Percentiles rank a stretch among this genome's conserved stretches.
Conservation (phyloP, 2,888 invertebrate species). For the Nasonovia ribisnigri region DNA sequence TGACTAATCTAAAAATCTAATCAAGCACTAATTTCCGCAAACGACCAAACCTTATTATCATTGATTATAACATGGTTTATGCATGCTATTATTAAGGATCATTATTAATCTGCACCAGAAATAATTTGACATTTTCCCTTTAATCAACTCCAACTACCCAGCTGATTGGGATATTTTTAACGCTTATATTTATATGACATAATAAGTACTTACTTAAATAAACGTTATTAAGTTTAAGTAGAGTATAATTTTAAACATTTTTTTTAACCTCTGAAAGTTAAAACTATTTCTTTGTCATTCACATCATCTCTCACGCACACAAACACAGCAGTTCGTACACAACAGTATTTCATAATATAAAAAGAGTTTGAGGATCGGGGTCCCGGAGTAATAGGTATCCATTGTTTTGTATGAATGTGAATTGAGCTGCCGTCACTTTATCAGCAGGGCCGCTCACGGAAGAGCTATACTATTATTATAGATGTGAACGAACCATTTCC, state of each 20-base stretch:
- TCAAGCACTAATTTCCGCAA: not conserved
- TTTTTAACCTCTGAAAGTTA: not conserved
- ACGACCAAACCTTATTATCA: not conserved
- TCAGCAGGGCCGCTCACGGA: slow-evolving; percentile 34
- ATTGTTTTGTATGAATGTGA: slow-evolving; percentile 56
- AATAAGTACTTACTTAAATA: not conserved
- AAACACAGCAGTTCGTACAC: not conserved
- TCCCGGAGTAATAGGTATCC: slow-evolving; percentile 16
- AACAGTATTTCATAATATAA: slow-evolving; percentile 8
- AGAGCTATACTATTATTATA: slow-evolving; percentile 61
- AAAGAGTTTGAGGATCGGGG: slow-evolving; percentile 21
- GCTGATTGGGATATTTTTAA: not conserved
- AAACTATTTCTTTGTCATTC: not conserved
- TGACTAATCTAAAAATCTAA: not conserved
- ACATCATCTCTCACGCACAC: not conserved
- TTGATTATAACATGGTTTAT: no score
- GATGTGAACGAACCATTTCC: slow-evolving; percentile 63
- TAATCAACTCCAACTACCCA: not conserved
- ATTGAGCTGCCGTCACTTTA: slow-evolving; percentile 52
- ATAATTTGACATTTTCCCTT: not conserved
- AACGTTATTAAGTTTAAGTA: not conserved
- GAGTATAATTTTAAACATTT: not conserved
- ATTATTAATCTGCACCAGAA: not conserved
- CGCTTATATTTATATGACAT: not conserved
- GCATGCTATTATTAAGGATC: not conserved